Percentiles rank a stretch among this genome's conserved stretches.
Conservation (phyloP, 2,888 invertebrate species). For the Nemurella pictetii region DNA sequence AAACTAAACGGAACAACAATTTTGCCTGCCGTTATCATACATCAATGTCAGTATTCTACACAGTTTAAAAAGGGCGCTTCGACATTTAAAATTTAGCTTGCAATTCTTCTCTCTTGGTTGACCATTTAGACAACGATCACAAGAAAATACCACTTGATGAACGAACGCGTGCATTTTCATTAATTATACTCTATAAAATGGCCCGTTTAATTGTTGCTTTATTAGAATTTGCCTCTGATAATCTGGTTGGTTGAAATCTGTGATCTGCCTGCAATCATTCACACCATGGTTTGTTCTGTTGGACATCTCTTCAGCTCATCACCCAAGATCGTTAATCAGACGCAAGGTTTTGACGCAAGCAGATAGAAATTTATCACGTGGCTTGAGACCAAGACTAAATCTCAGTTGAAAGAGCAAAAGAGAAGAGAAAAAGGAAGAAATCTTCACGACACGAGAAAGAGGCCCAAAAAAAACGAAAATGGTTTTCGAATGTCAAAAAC, state of each 20-base stretch:
- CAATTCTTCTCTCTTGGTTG: not conserved
- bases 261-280: not conserved
- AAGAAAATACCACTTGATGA: too few relatives aligned
- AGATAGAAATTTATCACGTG: not conserved
- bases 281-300: not conserved
- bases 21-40: not conserved
- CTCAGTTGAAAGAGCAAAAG: not conserved
- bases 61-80: not conserved
- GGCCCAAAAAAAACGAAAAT: not conserved
- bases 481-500: not conserved
- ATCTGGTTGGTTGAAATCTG: not conserved
- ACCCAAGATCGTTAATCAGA: not conserved
- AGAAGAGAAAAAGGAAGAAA: not conserved
- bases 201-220: too few relatives aligned
- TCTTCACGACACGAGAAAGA: not conserved
- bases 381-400: not conserved
- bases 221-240: not conserved
- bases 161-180: too few relatives aligned
- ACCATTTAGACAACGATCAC: not conserved
- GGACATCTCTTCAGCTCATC: not conserved
- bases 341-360: not conserved
- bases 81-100: not conserved
- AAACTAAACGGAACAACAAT: not conserved
- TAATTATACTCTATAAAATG: too few relatives aligned
- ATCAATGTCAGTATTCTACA: not conserved